Conservation (phyloP, 2,113 vertebrate genomes). For the Leptobrachium ailaonicum region DNA sequence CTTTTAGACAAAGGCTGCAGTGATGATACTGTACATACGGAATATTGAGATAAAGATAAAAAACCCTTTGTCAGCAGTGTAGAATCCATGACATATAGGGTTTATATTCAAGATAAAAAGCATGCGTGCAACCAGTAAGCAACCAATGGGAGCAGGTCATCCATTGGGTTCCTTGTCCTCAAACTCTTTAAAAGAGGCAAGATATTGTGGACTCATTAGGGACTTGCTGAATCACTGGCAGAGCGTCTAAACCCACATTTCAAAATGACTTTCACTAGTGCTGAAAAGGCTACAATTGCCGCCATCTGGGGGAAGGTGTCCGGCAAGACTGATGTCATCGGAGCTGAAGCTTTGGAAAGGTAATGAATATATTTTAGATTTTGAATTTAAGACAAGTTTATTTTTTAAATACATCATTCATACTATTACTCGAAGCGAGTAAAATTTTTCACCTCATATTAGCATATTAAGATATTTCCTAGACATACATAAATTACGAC, state of each 20-base stretch:
- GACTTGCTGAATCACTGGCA: not conserved
- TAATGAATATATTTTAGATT: slow-evolving; percentile 44
- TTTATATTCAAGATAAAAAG: slow-evolving; percentile 8
- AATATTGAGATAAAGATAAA: slow-evolving; percentile 4
- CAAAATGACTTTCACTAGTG: slow-evolving; percentile 68
- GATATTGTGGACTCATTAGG: not conserved
- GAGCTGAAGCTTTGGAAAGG: slow-evolving; percentile 72
- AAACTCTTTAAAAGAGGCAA: not conserved
- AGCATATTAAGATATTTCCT: no score
- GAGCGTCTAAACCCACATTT: not conserved
- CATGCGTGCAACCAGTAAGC: not conserved
- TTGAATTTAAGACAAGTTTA: no score
- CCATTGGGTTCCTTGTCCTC: not conserved
- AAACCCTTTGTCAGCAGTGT: not conserved
- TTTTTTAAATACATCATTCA: no score
- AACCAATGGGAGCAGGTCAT: not conserved
- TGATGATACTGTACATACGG: not conserved
- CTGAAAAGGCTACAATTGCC: slow-evolving; percentile 66
- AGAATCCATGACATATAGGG: not conserved
- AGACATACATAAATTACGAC: no score
- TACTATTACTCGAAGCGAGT: no score
- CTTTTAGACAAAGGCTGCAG: no score
- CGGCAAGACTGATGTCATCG: slow-evolving; percentile 45
- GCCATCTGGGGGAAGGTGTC: slow-evolving; percentile 65
- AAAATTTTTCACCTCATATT: no score